Evolutionary conservation across 1,140 invertebrate species (phyloP).

Genomic region (Oedothorax gibbosus): DNA sequence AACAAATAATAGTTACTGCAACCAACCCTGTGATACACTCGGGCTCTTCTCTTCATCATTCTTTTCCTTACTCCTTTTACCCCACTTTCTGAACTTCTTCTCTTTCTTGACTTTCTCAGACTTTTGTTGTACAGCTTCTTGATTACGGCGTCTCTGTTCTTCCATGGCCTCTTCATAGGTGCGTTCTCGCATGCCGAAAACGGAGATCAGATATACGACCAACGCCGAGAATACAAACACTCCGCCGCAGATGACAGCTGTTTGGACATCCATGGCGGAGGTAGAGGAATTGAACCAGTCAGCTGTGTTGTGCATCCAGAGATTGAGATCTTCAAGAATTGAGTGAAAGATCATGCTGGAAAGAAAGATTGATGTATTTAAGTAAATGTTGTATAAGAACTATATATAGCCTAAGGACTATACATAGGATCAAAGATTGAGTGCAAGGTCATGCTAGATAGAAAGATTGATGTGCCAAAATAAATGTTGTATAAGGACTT

Average conservation of each 20-base stretch:
- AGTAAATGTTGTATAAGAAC: background rate
- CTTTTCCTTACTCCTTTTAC: constrained; percentile 53
- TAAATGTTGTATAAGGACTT: too few relatives aligned
- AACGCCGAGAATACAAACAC: constrained; percentile 63
- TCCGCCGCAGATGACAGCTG: constrained; percentile 55
- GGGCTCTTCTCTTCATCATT: constrained; percentile 43
- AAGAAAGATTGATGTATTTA: background rate
- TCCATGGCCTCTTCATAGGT: constrained; percentile 63
- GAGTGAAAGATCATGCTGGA: constrained; percentile 42
- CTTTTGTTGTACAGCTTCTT: constrained; percentile 48
- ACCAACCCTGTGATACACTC: background rate
- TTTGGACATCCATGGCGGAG: constrained; percentile 59
- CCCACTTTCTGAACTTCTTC: constrained; percentile 61
- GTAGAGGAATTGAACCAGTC: constrained; percentile 44
- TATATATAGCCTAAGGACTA: too few relatives aligned
- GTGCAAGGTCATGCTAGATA: too few relatives aligned
- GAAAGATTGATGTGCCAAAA: too few relatives aligned
- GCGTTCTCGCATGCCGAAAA: constrained; percentile 64
- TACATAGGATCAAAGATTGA: too few relatives aligned
- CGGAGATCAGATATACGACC: constrained; percentile 64
- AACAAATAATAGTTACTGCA: background rate
- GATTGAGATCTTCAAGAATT: background rate
- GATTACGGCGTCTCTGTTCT: constrained; percentile 54
- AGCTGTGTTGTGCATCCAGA: constrained; percentile 11
- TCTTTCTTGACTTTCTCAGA: constrained; percentile 61